A percentile compares a stretch with the other conserved stretches of the same genome.
These are phyloP conservation scores for Peromyscus aztecus DNA, from an alignment of 2,797 vertebrate species.

Conservation along the genomic window DNA sequence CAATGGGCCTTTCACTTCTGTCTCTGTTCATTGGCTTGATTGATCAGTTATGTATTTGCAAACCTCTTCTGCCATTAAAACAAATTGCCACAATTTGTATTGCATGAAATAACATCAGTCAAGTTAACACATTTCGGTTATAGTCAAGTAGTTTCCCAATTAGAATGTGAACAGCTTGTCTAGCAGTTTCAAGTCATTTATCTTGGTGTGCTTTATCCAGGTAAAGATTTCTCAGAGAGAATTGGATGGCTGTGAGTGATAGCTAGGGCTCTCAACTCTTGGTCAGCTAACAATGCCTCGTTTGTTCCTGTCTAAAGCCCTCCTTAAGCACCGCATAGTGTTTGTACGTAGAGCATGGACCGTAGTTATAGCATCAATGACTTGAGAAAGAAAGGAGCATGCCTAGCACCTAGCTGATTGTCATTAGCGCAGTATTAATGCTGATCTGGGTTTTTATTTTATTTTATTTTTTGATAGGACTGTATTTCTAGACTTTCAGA, in stretches of 20 bases:
- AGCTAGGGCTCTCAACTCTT: constrained; percentile 71
- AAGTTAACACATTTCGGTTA: constrained; percentile 68
- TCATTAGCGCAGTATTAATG: not conserved
- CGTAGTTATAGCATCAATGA: constrained; percentile 62
- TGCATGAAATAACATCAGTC: constrained; percentile 59
- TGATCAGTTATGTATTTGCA: constrained; percentile 48
- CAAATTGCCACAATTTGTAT: constrained; percentile 64
- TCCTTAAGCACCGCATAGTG: not conserved
- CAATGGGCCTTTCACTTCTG: constrained; percentile 13
- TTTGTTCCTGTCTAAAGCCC: not conserved
- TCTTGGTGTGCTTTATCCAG: constrained; percentile 56
- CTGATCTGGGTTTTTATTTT: not conserved
- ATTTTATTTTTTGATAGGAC: not conserved
- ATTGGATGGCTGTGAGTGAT: constrained; percentile 47
- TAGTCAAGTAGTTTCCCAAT: constrained; percentile 70
- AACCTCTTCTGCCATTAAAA: constrained; percentile 59
- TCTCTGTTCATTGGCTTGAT: constrained; percentile 58
- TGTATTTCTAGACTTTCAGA: constrained; percentile 36
- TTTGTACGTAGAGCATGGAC: constrained; percentile 64
- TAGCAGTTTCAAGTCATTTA: constrained; percentile 53
- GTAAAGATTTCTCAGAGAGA: constrained; percentile 79
- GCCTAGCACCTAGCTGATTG: not conserved
- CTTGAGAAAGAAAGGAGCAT: constrained; percentile 36
- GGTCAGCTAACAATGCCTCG: not conserved
- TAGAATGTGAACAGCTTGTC: constrained; percentile 63